phyloP scores from a whole-genome alignment of 2,113 vertebrate genomes.

The Oncorhynchus kisutch region DNA sequence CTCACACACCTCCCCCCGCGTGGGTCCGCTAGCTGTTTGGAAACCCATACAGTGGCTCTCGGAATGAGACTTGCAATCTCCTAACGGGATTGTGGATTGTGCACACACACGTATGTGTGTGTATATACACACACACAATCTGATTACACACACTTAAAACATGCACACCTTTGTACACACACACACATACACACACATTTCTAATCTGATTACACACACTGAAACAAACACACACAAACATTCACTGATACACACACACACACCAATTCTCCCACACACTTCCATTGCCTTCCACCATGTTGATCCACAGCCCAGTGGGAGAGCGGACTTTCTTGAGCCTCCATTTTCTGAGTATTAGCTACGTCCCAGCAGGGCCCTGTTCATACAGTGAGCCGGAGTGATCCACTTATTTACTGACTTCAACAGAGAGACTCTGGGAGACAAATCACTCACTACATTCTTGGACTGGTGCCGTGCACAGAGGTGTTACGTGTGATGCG shows the following conservation, averaged over 20 bases:
- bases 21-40: neutral
- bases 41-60: neutral
- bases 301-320: slow-evolving; percentile 22
- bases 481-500: too few relatives aligned
- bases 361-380: slow-evolving; percentile 36
- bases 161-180: neutral
- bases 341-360: slow-evolving; percentile 60
- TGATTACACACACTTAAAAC: neutral
- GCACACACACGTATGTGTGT: neutral
- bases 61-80: neutral
- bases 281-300: neutral
- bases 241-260: too few relatives aligned
- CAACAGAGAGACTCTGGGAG: slow-evolving; percentile 19
- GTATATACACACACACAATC: slow-evolving; percentile 6
- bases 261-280: too few relatives aligned
- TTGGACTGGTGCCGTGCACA: neutral
- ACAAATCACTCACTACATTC: neutral
- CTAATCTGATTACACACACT: slow-evolving; percentile 5
- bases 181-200: neutral
- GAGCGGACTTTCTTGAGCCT: slow-evolving; percentile 39
- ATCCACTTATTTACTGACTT: slow-evolving; percentile 54
- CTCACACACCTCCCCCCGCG: slow-evolving; percentile 32
- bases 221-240: neutral
- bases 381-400: neutral
- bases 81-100: too few relatives aligned